Base-by-base conservation (phyloP, 1,140 invertebrate genomes). In the Macrobrachium rosenbergii region DNA sequence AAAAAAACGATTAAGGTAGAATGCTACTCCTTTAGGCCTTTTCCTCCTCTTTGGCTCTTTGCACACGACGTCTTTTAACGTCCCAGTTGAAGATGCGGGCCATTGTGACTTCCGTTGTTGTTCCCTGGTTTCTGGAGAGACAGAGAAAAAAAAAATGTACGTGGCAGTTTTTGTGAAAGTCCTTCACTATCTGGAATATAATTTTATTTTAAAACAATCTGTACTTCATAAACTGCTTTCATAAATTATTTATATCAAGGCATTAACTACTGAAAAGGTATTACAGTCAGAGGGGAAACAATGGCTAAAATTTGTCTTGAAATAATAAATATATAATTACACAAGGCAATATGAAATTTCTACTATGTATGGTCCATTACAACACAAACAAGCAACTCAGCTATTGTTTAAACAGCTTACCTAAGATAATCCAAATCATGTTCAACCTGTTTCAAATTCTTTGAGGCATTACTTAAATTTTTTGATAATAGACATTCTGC, bases 21-120 rank as follows among this genome's bases (percentile, higher is more conserved):
- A 8, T 0, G 52, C 52, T 12, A 52, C 52, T 52, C 7, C 6
- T 52, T 58, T 85, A 79, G 16, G 62, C 19, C 75, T 69, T 85
- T 43, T 63, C 72, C 75, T 82, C 67, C 52, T 52, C 58, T 23
- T 78, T 60, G 43, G 90, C 75, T 90, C 93, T 94, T 58, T 92
- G 92, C 62, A 95, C 94, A 92, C 96, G 95, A 89, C 96, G 94
- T 91, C 95, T 95, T 91, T 98, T 98, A 0, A 99, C 96, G 93
- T 98, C 96, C 97, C 97, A 99, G 92, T 99, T 99, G 91, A 96
- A 98, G 37, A 99, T 96, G 91, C 98, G 93, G 67, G 98, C 98
- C 96, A 99, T 98, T 91, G 98, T 99, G 7, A 99, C 98, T 95
- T 99, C 98, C 75, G 97, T 98, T 14, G 98, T 99, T 11, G 98